Percentiles rank a stretch among this genome's conserved stretches.
Evolutionary conservation across 2,888 invertebrate species (phyloP).

Genomic region (Allygus modestus): DNA sequence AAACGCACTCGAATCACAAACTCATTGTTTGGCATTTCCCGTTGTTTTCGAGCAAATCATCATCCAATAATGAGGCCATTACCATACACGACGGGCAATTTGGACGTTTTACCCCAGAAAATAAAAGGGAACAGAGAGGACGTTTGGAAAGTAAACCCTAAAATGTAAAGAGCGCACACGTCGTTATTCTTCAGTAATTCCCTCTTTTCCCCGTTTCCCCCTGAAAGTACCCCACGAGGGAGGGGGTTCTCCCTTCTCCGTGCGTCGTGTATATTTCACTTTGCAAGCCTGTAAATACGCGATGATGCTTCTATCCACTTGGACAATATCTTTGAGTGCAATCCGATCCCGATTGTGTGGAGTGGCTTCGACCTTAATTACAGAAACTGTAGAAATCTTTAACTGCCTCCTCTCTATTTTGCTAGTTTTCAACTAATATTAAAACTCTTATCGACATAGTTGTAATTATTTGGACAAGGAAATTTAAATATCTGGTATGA

Average conservation of each 20-base stretch:
- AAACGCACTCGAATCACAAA: neutral
- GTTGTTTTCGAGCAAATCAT: slow-evolving; percentile 47
- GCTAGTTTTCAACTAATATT: no score
- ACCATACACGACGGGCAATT: slow-evolving; percentile 41
- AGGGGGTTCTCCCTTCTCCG: neutral
- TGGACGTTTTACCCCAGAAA: slow-evolving; percentile 48
- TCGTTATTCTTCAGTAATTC: slow-evolving; percentile 13
- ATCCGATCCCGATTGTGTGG: neutral
- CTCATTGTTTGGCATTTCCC: slow-evolving; percentile 1
- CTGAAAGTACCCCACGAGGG: neutral
- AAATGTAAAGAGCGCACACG: slow-evolving; percentile 55
- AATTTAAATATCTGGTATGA: no score
- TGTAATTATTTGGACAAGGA: no score
- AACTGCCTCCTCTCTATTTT: no score
- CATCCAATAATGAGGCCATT: slow-evolving; percentile 43
- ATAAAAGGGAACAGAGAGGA: slow-evolving; percentile 4
- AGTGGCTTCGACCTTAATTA: neutral
- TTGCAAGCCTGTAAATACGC: slow-evolving; percentile 5
- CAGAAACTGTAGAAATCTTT: neutral
- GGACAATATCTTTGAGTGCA: neutral
- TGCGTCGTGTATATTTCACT: neutral
- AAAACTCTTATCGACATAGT: no score
- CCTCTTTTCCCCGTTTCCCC: neutral
- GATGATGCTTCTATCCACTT: neutral
- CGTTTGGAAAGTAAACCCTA: slow-evolving; percentile 7